Percentiles rank a stretch among this genome's conserved stretches.
Evolutionary conservation across 2,888 invertebrate genomes (phyloP).

Genomic region (Macrostomum cliftonense): DNA sequence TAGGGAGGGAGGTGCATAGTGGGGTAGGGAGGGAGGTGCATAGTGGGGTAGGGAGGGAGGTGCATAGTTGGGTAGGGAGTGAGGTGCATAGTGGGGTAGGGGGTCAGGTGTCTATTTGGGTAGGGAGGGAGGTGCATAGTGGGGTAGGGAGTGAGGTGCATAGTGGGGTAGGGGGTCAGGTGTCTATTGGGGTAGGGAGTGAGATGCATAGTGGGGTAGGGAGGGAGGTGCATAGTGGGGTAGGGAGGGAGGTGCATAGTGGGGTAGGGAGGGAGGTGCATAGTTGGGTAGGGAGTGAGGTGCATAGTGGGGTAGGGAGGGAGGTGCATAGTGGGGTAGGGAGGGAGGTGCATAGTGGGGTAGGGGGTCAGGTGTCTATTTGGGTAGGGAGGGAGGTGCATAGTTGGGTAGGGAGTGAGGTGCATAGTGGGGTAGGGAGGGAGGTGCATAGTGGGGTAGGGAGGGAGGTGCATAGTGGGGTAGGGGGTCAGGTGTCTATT

Average conservation of each 20-base stretch:
- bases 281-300: neutral
- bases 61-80: neutral
- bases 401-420: neutral
- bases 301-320: neutral
- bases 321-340: too few relatives aligned
- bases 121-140: neutral
- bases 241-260: too few relatives aligned
- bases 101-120: neutral
- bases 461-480: neutral
- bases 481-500: neutral
- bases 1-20: neutral
- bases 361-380: neutral
- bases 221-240: neutral
- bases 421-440: neutral
- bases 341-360: neutral
- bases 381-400: neutral
- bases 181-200: neutral
- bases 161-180: neutral
- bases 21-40: neutral
- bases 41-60: neutral
- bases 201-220: neutral
- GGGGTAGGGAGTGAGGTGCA: neutral
- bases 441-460: neutral
- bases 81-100: neutral
- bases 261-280: neutral